Evolutionary conservation across 2,113 vertebrate species (phyloP), one percentile per base, ranked within the genome.

Genomic region (Muntiacus reevesi): DNA sequence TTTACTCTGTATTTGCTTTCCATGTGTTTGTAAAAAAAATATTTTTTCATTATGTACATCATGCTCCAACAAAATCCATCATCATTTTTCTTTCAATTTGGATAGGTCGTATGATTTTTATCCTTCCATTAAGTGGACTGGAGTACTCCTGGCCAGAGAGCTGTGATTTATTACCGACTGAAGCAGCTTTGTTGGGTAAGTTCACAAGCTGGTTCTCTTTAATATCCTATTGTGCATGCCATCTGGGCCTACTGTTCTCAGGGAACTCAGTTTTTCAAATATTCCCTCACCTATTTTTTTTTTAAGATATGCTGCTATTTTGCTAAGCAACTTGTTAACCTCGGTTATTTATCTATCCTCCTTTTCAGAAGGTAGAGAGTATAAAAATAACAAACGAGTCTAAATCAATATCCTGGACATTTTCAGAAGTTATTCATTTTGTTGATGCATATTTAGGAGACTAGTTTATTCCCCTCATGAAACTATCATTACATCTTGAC

Each of bases 131-230:
- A 89, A 84, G 28, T 76, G 27, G 78, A 47, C n/a, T 64, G 7
- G 21, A 28, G 67, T 43, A 74, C 52, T 95, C 45, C 25, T n/a
- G 55, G 59, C 87, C 64, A 47, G 57, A 84, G n/a, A 83, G 43
- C 45, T n/a, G 62, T 97, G 97, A 98, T 97, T 98, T 98, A 98
- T 98, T 94, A 85, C 94, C 60, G 45, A 89, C 97, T 59, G 9
- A 83, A 97, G 78, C 78, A 79, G 67, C 93, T 91, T 92, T 74
- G 87, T 67, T 54, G 95, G 54, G 83, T 74, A 76, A 97, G 60
- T 92, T 97, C 93, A 87, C 94, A 95, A 94, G 95, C 79, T 97
- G 95, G 40, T 95, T 97, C 86, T 97, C 94, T 98, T 98, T 98
- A 97, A 88, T 90, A 54, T 14, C 97, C 97, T 85, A 92, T 89